These are phyloP conservation scores for Pollenia amentaria DNA, from an alignment of 2,888 invertebrate genomes.

Conservation along the genomic window DNA sequence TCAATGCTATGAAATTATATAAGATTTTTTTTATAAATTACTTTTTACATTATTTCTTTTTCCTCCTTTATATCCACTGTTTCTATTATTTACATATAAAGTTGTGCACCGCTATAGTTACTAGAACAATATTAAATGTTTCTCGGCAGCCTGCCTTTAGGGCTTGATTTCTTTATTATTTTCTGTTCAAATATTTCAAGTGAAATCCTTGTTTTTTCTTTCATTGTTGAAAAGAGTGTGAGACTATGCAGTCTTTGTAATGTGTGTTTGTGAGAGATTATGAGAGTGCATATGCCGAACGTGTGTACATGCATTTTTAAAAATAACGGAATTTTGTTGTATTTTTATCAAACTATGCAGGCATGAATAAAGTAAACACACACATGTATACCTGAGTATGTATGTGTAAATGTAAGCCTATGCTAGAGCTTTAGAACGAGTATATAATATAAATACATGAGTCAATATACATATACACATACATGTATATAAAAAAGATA, in stretches of 20 bases:
- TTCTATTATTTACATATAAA: neutral
- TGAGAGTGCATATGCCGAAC: conserved; percentile 2
- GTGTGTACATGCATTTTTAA: conserved; percentile 39
- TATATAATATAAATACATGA: conserved; percentile 39
- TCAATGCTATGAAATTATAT: no score
- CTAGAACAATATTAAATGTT: conserved; percentile 54
- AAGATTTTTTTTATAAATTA: neutral
- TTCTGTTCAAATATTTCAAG: conserved; percentile 71
- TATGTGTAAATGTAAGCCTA: conserved; percentile 8
- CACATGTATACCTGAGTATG: neutral
- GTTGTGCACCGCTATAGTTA: conserved; percentile 17
- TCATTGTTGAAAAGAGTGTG: neutral
- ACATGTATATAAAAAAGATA: conserved; percentile 9
- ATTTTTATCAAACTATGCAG: conserved; percentile 58
- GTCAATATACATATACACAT: conserved; percentile 7
- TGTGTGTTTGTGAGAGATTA: neutral
- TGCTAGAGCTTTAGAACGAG: conserved; percentile 10
- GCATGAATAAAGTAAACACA: conserved; percentile 24
- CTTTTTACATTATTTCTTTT: neutral
- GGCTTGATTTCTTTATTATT: conserved; percentile 57
- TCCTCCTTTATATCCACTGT: conserved; percentile 9
- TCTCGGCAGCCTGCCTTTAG: conserved; percentile 48
- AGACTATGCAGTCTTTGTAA: neutral
- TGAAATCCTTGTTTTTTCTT: conserved; percentile 34
- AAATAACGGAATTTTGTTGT: conserved; percentile 46